Evolutionary conservation across 2,888 invertebrate genomes (phyloP), one percentile per base, ranked within the genome.

Genomic region (Sinelater perroti): DNA sequence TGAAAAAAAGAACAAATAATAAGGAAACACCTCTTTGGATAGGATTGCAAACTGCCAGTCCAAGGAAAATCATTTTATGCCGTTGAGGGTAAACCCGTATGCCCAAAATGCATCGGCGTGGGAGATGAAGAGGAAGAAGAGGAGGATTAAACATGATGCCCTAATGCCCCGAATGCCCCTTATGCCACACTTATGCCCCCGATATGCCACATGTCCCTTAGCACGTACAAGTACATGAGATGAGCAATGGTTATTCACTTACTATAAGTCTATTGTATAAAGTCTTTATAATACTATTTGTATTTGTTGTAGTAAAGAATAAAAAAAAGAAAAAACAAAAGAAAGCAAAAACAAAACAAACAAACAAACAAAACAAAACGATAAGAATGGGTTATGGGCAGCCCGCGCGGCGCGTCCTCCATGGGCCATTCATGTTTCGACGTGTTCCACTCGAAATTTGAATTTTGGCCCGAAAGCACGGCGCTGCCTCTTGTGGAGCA

Each of bases 11-110:
- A 40, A 14, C 18, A 18, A 42, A 24, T 2, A 44, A 24, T 8
- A 3, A 33, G 8, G 6, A 33, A 8, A 3, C 11, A 33, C n/a
- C 16, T 40, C 28, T 44, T 60, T 47, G 24, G 59, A 58, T 84
- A 97, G 97, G 97, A 97, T 80, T 97, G 97, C 85, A 93, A 92
- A 84, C 86, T 87, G 74, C 82, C 95, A 65, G 95, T 97, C 67
- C 91, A 91, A 79, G 95, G 95, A 75, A 95, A 95, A 79, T 95
- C 95, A 62, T 97, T 97, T 85, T 97, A 95, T 82, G 95, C 95
- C 70, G 93, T 95, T 87, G 96, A 97, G 82, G 95, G 95, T 72
- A 91, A 94, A 80, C 97, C 96, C 30, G 95, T 96, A 75, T 97
- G 97, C 83, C 94, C 93, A 55, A 87, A 87, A 81, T 95, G 95